Evolutionary conservation across 2,888 invertebrate species (phyloP), one percentile per base, ranked within the genome.

Genomic region (Melinaea menophilus): DNA sequence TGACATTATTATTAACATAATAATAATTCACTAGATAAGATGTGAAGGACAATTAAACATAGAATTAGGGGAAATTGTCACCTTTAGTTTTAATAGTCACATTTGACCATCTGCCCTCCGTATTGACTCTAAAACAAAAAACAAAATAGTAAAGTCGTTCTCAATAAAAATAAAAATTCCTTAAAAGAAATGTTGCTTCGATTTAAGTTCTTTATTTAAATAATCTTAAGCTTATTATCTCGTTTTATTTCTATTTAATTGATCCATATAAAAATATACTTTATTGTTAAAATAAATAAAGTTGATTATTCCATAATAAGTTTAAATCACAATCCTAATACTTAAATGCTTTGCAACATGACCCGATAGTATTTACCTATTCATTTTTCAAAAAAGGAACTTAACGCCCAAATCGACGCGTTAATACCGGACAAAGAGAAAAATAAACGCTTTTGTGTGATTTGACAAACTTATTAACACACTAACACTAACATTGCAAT

Each of bases 391-490:
- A 87, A 89, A 87, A 88, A 84, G 84, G 86, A 89, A 88, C 85
- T 88, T 85, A 86, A 90, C 90, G 88, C 90, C 90, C 89, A 90
- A 88, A 90, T 90, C 88, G 88, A 82, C 83, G 83, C 84, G 78
- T 84, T 88, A 88, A 89, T 86, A 84, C 78, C 74, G 76, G 69
- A 90, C 90, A 90, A 89, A 88, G 82, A 82, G 83, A 84, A 86
- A 88, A 88, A 89, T 90, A 90, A 90, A 89, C 89, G 87, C 86
- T 88, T 89, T 90, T 89, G 86, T 88, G 75, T 85, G 84, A 84
- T 81, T 79, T 76, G 63, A 77, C 84, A 78, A 80, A 75, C 5
- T 57, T 76, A 72, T 61, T 31, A 35, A 34, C 66, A 63, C 51
- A 45, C 5, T 35, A 33, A 59, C 22, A 4, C 12, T 56, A 54